Evolutionary conservation across 2,797 vertebrate genomes (phyloP), one percentile per base, ranked within the genome.

Genomic region (Poeciliopsis paucimaculata): DNA sequence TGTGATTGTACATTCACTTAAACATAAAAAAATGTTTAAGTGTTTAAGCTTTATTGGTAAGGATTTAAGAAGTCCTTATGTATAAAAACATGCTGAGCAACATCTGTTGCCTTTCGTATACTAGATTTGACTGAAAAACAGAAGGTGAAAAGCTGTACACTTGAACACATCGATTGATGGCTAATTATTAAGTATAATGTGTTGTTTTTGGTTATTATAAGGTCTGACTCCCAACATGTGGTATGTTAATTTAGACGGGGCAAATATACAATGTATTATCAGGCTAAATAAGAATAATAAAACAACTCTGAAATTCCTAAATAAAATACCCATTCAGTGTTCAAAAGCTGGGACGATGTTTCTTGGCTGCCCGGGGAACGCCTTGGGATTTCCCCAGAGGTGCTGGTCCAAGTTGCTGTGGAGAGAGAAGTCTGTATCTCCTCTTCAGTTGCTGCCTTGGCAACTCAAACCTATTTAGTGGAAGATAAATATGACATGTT

Each of bases 21-120:
- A 81, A 45, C 55, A 73, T 78, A 76, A 20, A 39, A 71, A 20
- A 41, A 70, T 77, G 66, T n/a, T n/a, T n/a, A n/a, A n/a, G n/a
- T n/a, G n/a, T n/a, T n/a, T n/a, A n/a, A n/a, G n/a, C 60, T 72
- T 81, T 9, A 80, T 15, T 79, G 81, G 57, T 80, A 82, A 85
- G 71, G 77, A 89, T 79, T 78, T 47, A 76, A 78, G 46, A 60
- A 84, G 82, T 81, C 53, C 82, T 86, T 75, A 74, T 70, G 76
- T 74, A 43, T 82, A 47, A 82, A 83, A 81, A 82, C 81, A 53
- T 85, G 60, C 55, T 53, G 73, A 76, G 75, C 62, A 57, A 73
- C 90, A 93, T 92, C 91, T 92, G 90, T 86, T 85, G 71, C 64
- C 73, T 11, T 79, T 57, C 23, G 36, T 23, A 34, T 39, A 39